A percentile compares a stretch with the other conserved stretches of the same genome.
Conservation (phyloP, 2,888 invertebrate species). For the Ecdyonurus torrentis region DNA sequence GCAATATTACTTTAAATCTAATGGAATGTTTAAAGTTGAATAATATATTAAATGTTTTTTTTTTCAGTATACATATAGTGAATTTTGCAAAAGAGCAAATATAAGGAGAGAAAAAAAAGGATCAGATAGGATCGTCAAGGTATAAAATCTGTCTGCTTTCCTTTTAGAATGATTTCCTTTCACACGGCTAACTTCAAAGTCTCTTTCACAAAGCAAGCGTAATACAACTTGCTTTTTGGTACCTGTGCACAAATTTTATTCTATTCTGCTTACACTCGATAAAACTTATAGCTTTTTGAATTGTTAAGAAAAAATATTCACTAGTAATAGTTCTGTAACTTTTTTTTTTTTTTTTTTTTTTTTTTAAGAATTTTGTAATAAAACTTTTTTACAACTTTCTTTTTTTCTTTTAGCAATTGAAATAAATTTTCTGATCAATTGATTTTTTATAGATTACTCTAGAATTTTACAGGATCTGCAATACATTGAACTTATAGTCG, state of each 20-base stretch:
- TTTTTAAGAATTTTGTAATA: not conserved
- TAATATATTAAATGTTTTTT: no score
- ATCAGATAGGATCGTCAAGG: not conserved
- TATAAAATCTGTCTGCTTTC: not conserved
- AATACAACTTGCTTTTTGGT: not conserved
- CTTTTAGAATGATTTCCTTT: not conserved
- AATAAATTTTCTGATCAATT: constrained; percentile 4
- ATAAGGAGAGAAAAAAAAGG: not conserved
- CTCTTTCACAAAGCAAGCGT: not conserved
- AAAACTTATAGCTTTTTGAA: constrained; percentile 2
- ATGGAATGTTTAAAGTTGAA: not conserved
- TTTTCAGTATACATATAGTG: not conserved
- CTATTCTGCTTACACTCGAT: not conserved
- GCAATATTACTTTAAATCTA: not conserved
- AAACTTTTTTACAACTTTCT: not conserved
- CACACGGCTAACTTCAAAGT: not conserved
- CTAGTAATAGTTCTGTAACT: not conserved
- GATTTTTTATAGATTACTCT: constrained; percentile 2
- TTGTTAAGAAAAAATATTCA: not conserved
- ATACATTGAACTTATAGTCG: not conserved
- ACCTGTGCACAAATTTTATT: not conserved
- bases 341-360: not conserved
- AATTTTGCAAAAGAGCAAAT: not conserved
- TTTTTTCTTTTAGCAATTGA: not conserved
- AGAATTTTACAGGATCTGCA: constrained; percentile 1